phyloP scores from a whole-genome alignment of 1,140 invertebrate genomes.

The Calephelis nemesis region DNA sequence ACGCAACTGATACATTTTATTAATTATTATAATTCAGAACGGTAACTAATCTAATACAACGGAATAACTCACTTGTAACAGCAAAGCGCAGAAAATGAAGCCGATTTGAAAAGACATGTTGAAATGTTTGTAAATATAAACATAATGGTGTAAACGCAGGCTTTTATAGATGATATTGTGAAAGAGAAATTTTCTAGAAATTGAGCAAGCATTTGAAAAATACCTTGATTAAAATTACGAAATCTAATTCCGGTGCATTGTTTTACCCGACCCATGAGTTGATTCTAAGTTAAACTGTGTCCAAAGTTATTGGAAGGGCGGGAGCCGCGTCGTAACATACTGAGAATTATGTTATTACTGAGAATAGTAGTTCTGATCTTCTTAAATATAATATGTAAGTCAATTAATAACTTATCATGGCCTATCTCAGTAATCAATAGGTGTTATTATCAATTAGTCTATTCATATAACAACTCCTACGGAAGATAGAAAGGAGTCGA shows the following conservation, averaged over 20 bases:
- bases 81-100: neutral
- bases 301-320: no score
- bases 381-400: no score
- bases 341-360: no score
- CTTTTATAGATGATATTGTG: constrained; percentile 1
- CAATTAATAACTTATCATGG: no score
- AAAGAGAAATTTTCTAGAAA: constrained; percentile 1
- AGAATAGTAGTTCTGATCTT: no score
- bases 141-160: neutral
- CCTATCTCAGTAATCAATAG: no score
- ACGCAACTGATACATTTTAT: no score
- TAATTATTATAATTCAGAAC: no score
- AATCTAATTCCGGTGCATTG: neutral
- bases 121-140: constrained; percentile 11
- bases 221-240: constrained; percentile 1
- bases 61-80: constrained; percentile 3
- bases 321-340: no score
- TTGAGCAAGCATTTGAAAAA: neutral
- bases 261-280: neutral
- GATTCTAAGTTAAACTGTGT: neutral
- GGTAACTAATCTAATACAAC: neutral
- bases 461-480: no score
- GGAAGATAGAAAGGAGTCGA: no score
- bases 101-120: neutral
- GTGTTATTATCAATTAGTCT: no score